phyloP scores from a whole-genome alignment of 2,888 invertebrate genomes.

The Lydus trimaculatus region DNA sequence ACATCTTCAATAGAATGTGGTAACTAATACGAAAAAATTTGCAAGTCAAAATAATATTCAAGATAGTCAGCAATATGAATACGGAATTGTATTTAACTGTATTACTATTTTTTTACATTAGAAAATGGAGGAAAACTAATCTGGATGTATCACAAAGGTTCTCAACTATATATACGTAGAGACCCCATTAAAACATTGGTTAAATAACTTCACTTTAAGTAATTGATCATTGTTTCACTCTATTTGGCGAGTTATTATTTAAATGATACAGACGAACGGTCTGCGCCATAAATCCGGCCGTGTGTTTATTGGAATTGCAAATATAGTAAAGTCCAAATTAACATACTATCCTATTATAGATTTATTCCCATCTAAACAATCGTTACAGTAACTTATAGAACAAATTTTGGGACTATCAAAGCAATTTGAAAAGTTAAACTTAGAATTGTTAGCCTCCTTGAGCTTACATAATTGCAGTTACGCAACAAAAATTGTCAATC shows the following conservation, averaged over 20 bases:
- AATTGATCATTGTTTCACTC: constrained; percentile 32
- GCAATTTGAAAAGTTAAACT: no score
- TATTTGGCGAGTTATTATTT: constrained; percentile 31
- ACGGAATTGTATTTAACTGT: not conserved
- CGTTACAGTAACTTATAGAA: not conserved
- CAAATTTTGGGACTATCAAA: no score
- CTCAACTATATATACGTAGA: no score
- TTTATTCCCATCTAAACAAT: constrained; percentile 12
- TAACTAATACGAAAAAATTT: not conserved
- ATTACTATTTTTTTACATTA: not conserved
- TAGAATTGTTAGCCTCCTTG: no score
- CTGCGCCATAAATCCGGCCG: constrained; percentile 11
- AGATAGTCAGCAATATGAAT: no score
- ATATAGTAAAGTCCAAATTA: constrained; percentile 26
- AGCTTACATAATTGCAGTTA: no score
- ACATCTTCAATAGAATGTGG: not conserved
- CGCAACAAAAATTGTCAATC: no score
- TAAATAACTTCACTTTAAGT: constrained; percentile 31
- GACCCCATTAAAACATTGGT: constrained; percentile 20
- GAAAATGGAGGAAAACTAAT: not conserved
- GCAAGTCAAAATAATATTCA: not conserved
- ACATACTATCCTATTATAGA: constrained; percentile 21
- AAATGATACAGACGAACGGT: constrained; percentile 31
- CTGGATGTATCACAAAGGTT: not conserved
- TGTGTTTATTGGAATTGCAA: constrained; percentile 30